Conservation (phyloP, 2,888 invertebrate genomes). For the Apotomis capreana region DNA sequence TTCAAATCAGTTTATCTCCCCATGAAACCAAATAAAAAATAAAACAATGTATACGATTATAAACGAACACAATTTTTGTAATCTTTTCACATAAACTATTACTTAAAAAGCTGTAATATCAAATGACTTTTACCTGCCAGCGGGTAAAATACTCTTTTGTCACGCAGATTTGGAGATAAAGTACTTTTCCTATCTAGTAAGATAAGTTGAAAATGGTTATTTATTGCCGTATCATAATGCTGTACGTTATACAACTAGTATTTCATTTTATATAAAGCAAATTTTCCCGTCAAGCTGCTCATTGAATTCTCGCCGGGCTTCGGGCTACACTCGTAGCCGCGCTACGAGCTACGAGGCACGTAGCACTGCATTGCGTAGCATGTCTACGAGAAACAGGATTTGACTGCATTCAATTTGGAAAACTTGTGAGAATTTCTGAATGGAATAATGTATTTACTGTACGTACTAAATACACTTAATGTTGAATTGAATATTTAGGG, state of each 20-base stretch:
- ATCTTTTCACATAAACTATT: no score
- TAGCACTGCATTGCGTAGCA: slow-evolving; percentile 32
- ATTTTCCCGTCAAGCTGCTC: slow-evolving; percentile 5
- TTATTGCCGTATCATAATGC: neutral
- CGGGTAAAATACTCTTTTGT: no score
- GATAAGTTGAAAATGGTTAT: no score
- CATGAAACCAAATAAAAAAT: neutral
- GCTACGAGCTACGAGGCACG: slow-evolving; percentile 29
- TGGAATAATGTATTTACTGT: no score
- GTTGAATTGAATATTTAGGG: no score
- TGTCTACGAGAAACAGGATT: slow-evolving; percentile 27
- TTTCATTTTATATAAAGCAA: slow-evolving; percentile 1
- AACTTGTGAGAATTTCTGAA: neutral
- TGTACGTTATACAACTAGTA: neutral
- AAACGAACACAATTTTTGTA: no score
- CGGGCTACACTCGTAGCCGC: slow-evolving; percentile 18
- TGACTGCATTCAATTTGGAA: slow-evolving; percentile 20
- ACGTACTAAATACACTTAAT: no score
- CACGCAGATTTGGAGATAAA: no score
- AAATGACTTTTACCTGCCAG: no score
- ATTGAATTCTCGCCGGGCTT: slow-evolving; percentile 17
- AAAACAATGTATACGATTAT: neutral
- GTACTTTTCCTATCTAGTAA: no score
- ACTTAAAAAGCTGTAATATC: no score
- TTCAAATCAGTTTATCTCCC: no score